Evolutionary conservation across 2,888 invertebrate genomes (phyloP).

Genomic region (Tricholauxania praeusta): DNA sequence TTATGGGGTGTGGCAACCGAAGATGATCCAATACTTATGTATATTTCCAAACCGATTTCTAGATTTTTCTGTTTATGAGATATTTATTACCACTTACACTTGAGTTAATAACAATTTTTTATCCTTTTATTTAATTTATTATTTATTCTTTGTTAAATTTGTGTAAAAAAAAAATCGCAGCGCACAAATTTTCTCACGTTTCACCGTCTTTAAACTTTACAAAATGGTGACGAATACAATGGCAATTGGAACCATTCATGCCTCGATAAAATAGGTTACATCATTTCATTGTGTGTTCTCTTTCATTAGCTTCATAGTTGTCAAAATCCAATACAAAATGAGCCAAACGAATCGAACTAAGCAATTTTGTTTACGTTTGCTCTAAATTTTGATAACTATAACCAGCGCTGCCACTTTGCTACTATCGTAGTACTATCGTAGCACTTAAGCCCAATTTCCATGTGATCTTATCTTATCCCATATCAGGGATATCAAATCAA

Average conservation of each 20-base stretch:
- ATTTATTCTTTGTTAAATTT: constrained; percentile 41
- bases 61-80: constrained; percentile 27
- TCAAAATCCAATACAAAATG: too few species aligned
- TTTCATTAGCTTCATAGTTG: too few species aligned
- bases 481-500: too few species aligned
- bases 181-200: constrained; percentile 38
- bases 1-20: constrained; percentile 60
- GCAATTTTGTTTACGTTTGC: too few species aligned
- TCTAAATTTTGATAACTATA: too few species aligned
- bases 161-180: constrained; percentile 39
- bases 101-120: constrained; percentile 45
- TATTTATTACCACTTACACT: constrained; percentile 53
- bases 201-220: constrained; percentile 57
- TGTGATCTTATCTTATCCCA: too few species aligned
- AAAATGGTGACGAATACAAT: constrained; percentile 52
- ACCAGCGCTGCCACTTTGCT: too few species aligned
- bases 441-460: too few species aligned
- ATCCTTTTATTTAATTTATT: constrained; percentile 53
- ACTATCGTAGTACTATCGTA: too few species aligned
- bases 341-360: too few species aligned
- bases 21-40: constrained; percentile 60
- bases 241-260: constrained; percentile 27
- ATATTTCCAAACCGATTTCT: constrained; percentile 42
- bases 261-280: too few species aligned
- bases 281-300: too few species aligned